phyloP scores from a whole-genome alignment of 2,797 vertebrate species.

The Acanthis flammea region DNA sequence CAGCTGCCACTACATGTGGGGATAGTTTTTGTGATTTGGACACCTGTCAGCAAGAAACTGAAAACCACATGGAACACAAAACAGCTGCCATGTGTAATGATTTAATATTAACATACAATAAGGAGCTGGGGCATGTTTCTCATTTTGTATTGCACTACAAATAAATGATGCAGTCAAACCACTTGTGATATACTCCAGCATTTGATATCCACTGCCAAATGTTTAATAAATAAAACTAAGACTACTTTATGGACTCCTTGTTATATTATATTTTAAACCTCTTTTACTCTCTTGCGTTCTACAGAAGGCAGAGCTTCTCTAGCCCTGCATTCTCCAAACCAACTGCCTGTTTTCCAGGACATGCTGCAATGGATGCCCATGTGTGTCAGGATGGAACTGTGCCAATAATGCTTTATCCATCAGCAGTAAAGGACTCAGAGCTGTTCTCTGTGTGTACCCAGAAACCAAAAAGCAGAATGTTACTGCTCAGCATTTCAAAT shows the following conservation, averaged over 20 bases:
- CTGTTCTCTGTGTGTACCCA: background rate
- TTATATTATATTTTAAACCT: background rate
- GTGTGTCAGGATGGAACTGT: background rate
- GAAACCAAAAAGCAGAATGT: background rate
- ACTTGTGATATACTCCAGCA: background rate
- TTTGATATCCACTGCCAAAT: background rate
- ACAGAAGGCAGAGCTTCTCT: background rate
- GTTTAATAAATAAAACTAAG: background rate
- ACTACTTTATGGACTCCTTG: background rate
- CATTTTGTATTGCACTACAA: background rate
- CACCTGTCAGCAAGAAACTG: conserved; percentile 64
- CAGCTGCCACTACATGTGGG: conserved; percentile 48
- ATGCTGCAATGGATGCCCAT: background rate
- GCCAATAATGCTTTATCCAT: background rate
- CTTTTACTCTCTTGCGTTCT: background rate
- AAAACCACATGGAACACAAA: conserved; percentile 39
- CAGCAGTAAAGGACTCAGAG: background rate
- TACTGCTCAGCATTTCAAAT: background rate
- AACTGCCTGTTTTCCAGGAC: background rate
- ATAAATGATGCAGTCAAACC: background rate
- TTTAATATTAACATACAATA: conserved; percentile 54
- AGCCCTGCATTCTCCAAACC: background rate
- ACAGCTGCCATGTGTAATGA: conserved; percentile 40
- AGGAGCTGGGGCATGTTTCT: background rate
- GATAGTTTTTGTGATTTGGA: conserved; percentile 48